Evolutionary conservation across 2,113 vertebrate species (phyloP), one percentile per base, ranked within the genome.

Genomic region (Hipposideros armiger): DNA sequence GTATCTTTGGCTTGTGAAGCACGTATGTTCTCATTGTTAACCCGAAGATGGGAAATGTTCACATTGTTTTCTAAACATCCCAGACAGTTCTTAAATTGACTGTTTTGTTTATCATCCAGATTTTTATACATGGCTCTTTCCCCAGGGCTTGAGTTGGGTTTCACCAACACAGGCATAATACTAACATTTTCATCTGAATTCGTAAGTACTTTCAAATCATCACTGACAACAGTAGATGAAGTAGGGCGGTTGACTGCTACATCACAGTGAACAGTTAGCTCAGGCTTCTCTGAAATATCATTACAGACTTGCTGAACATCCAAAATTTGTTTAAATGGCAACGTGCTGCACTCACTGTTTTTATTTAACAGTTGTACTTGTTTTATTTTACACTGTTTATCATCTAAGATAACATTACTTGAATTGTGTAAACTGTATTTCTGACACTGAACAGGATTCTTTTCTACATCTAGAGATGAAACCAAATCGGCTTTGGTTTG

Each of bases 391-490:
- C 24, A 50, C 20, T 96, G 90, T 86, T 90, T 81, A 80, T 93
- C 97, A 73, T 87, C 97, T 87, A 94, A 81, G 16, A 56, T 69
- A 87, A 62, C 82, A 74, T 95, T 84, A 90, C 26, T 69, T 58
- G 76, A 78, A 72, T 97, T 93, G 87, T 95, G 91, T 85, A 97
- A 98, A 62, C 83, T 74, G 36, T 30, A 74, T 91, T 97, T 97
- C 67, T 97, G 94, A 96, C 70, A 54, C 42, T 95, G 80, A 90
- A 83, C 66, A 87, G 94, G 96, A 97, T 96, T 94, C 82, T 93
- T 95, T 96, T 98, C 97, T 97, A 95, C 74, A 96, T 81, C 54
- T 56, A 45, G 84, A 95, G 96, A 60, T 96, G 95, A 94, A 96
- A 70, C 91, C 58, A 97, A 80, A 94, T 98, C 95, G 92, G 80